Evolutionary conservation across 2,113 vertebrate species (phyloP), one percentile per base, ranked within the genome.

Genomic region (Thinocorus orbignyianus): DNA sequence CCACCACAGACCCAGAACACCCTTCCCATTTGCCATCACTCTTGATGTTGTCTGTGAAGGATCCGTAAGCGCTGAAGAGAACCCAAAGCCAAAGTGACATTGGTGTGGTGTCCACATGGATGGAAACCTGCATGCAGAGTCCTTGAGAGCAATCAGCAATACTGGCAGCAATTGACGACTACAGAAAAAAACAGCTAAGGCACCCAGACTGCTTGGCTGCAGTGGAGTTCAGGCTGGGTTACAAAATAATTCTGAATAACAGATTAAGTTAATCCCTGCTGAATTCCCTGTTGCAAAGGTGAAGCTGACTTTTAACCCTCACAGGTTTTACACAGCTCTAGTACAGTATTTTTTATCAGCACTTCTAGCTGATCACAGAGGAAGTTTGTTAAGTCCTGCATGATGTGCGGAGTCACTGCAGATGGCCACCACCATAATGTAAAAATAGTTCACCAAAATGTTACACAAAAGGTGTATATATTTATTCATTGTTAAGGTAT

Each of bases 71-170:
- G n/a, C 10, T 10, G 35, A 61, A 33, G 37, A 73, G 54, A 81
- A 6, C 6, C n/a, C 54, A 44, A 77, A 11, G 62, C 7, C 64
- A 42, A 48, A 19, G 10, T 2, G 8, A 19, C 33, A 25, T 10
- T 62, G 69, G 2, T 20, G 12, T 57, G 30, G 22, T 3, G 20
- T 2, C 9, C 1, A 13, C 16, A 13, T 0, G 5, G 54, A 11
- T 42, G 24, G 60, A 69, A 54, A 42, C 18, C 20, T 83, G 62
- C 12, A 6, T 9, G 51, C 7, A n/a, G 52, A 26, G 13, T 6
- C n/a, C 26, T 23, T 39, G 37, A 35, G 41, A 85, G 8, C 41
- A 48, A 39, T 3, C 62, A 52, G 33, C 9, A 42, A 0, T 2
- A 19, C 44, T 51, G 65, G 13, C 70, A 68, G 30, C 10, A n/a